Percentiles rank a stretch among this genome's conserved stretches.
Conservation (phyloP, 2,888 invertebrate genomes). For the Rotaria socialis region DNA sequence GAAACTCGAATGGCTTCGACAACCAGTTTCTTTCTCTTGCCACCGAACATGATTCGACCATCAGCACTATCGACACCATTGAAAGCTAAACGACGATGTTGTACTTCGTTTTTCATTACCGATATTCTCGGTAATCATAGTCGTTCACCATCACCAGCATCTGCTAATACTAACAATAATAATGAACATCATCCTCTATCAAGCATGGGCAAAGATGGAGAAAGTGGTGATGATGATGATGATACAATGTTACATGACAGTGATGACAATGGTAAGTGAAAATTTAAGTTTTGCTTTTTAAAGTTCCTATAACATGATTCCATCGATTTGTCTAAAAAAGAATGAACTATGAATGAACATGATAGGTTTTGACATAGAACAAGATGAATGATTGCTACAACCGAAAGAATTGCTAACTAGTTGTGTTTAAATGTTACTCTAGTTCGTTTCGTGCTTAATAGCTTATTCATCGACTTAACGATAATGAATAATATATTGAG, state of each 20-base stretch:
- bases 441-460: neutral
- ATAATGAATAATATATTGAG: neutral
- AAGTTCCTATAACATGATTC: too few relatives aligned
- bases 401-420: too few relatives aligned
- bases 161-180: neutral
- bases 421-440: too few relatives aligned
- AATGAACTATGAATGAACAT: neutral
- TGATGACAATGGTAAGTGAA: constrained; percentile 6
- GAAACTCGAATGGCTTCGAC: constrained; percentile 24
- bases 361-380: too few relatives aligned
- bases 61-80: neutral
- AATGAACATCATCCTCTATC: neutral
- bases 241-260: neutral
- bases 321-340: neutral
- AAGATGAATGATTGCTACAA: too few relatives aligned
- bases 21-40: constrained; percentile 6
- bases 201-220: neutral
- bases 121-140: constrained; percentile 7
- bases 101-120: constrained; percentile 13
- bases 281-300: neutral
- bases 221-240: constrained; percentile 5
- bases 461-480: neutral
- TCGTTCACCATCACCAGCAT: neutral
- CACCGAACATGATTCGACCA: neutral
- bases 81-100: constrained; percentile 27